Conservation (phyloP, 2,888 invertebrate genomes). For the Dusona sp. region DNA sequence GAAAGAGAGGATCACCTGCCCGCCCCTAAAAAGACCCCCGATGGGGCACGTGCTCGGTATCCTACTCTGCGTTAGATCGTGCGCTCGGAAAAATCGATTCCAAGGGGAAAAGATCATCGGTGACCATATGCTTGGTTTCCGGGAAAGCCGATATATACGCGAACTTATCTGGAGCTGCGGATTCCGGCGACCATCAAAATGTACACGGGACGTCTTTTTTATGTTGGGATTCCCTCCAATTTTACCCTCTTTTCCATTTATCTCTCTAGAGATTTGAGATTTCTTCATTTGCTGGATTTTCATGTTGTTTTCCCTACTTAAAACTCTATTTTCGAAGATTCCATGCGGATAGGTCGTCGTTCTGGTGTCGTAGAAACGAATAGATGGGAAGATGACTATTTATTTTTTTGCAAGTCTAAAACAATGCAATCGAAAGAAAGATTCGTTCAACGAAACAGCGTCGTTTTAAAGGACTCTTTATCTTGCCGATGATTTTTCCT, state of each 20-base stretch:
- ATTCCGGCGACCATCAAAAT: conserved; percentile 63
- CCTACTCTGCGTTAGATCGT: conserved; percentile 31
- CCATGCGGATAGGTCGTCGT: not conserved
- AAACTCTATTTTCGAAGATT: conserved; percentile 7
- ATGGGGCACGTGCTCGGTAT: conserved; percentile 76
- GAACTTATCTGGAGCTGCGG: conserved; percentile 72
- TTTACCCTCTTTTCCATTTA: not conserved
- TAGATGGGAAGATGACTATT: not conserved
- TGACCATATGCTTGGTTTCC: conserved; percentile 76
- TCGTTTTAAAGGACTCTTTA: not conserved
- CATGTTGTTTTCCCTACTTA: not conserved
- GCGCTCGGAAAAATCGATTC: conserved; percentile 57
- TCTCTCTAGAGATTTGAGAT: not conserved
- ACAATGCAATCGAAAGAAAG: not conserved
- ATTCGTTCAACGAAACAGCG: not conserved
- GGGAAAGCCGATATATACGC: conserved; percentile 71
- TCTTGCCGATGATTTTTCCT: not conserved
- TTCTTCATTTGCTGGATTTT: not conserved
- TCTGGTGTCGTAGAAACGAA: not conserved
- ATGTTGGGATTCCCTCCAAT: not conserved
- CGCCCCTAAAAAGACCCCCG: conserved; percentile 77
- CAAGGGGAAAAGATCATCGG: conserved; percentile 64
- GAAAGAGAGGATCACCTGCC: conserved; percentile 76
- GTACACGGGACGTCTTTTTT: conserved; percentile 22
- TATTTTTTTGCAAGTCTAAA: not conserved